Conservation (phyloP, 2,797 vertebrate genomes). For the Octomys mimax region DNA sequence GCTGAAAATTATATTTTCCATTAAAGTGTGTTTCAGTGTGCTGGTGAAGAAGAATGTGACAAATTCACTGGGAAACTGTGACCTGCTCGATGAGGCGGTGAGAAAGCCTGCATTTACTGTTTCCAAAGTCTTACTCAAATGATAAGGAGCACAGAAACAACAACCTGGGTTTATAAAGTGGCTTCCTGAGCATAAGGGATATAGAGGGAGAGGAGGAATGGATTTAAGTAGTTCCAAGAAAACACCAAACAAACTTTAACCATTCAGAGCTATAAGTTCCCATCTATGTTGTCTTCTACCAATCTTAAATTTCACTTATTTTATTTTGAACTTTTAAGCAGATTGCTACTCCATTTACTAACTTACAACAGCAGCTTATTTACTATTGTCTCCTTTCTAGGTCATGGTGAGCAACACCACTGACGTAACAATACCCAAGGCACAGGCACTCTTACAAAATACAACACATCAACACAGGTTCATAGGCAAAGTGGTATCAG, state of each 20-base stretch:
- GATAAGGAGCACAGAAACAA: not conserved
- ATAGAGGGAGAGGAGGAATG: not conserved
- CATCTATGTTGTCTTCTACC: not conserved
- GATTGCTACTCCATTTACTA: not conserved
- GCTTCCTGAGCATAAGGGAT: not conserved
- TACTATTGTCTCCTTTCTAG: not conserved
- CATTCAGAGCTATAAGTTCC: not conserved
- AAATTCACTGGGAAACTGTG: not conserved
- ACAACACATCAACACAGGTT: not conserved
- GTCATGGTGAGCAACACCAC: rapidly evolving
- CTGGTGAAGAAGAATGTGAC: not conserved
- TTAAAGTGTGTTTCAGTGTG: not conserved
- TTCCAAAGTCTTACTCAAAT: constrained; percentile 21
- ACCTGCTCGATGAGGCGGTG: not conserved
- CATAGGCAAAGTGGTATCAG: not conserved
- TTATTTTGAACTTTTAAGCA: not conserved
- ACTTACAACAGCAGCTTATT: not conserved
- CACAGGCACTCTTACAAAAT: too few relatives aligned
- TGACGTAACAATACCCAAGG: not conserved
- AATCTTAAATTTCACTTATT: not conserved
- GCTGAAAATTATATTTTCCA: not conserved
- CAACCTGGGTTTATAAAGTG: not conserved
- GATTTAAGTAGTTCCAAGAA: not conserved
- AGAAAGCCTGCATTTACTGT: not conserved
- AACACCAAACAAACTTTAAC: not conserved